These are phyloP conservation scores for Boleophthalmus pectinirostris DNA, from an alignment of 2,113 vertebrate species.

Conservation along the genomic window DNA sequence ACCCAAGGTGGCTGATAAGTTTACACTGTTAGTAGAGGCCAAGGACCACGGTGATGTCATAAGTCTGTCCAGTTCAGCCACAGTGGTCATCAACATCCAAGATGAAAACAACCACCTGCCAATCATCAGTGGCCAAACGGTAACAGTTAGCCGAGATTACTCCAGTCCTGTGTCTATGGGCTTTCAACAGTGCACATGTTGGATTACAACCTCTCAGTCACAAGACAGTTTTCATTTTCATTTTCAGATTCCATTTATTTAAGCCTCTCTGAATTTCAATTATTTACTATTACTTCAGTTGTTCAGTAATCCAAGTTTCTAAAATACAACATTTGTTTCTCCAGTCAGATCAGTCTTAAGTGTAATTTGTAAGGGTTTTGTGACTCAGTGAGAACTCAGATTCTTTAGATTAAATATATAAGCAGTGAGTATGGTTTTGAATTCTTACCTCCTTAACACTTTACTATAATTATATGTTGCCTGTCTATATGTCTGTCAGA, in stretches of 20 bases:
- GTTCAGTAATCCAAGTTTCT: too few species aligned
- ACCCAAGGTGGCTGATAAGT: slow-evolving; percentile 41
- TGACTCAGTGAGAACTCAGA: not conserved
- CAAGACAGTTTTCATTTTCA: too few species aligned
- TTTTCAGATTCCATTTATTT: too few species aligned
- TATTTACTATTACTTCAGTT: too few species aligned
- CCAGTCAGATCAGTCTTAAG: too few species aligned
- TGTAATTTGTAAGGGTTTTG: too few species aligned
- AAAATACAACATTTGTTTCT: too few species aligned
- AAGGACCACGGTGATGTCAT: slow-evolving; percentile 58
- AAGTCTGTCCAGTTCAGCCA: slow-evolving; percentile 59
- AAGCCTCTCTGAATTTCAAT: too few species aligned
- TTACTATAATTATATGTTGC: not conserved
- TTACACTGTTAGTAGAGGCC: slow-evolving; percentile 50
- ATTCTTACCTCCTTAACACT: not conserved
- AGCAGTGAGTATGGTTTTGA: not conserved
- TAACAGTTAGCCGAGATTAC: slow-evolving; percentile 36
- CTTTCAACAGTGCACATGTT: not conserved
- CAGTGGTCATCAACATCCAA: slow-evolving; percentile 50
- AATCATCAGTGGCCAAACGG: slow-evolving; percentile 47
- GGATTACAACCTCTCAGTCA: not conserved
- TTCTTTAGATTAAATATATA: not conserved
- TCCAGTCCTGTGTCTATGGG: not conserved
- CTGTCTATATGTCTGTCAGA: not conserved
- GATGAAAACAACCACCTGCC: slow-evolving; percentile 61